A percentile compares a stretch with the other conserved stretches of the same genome.
Conservation (phyloP, 1,140 invertebrate species). For the Hycleus phaleratus region DNA sequence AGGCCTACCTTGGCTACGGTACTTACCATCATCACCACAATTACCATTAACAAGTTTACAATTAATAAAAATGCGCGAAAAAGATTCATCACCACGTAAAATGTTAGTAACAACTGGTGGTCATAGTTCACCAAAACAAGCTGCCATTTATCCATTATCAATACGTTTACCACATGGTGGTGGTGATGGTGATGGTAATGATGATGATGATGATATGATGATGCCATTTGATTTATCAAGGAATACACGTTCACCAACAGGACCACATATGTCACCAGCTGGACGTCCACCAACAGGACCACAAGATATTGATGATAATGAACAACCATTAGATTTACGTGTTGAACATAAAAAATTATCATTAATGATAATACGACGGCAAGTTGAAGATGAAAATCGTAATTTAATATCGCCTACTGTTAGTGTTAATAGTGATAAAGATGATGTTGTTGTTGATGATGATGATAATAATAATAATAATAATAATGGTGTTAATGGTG, state of each 20-base stretch:
- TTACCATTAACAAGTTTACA: conserved; percentile 23
- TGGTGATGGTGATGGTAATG: conserved; percentile 8
- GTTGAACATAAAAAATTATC: conserved; percentile 68
- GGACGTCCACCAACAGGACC: conserved; percentile 42
- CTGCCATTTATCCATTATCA: conserved; percentile 59
- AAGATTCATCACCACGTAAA: conserved; percentile 69
- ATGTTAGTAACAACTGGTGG: conserved; percentile 50
- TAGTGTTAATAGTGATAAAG: conserved; percentile 37
- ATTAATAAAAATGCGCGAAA: conserved; percentile 58
- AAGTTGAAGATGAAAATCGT: conserved; percentile 64
- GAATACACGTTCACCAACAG: conserved; percentile 38
- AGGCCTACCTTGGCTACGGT: conserved; percentile 38
- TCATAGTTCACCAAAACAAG: conserved; percentile 62
- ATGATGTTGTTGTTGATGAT: conserved; percentile 33
- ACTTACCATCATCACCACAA: conserved; percentile 33
- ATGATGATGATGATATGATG: no score
- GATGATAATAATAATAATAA: conserved; percentile 15
- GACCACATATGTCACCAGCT: conserved; percentile 48
- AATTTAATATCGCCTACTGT: conserved; percentile 58
- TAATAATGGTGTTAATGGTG: not conserved
- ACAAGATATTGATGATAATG: conserved; percentile 43
- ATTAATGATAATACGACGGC: conserved; percentile 33
- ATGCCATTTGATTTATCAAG: conserved; percentile 52
- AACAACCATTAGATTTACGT: conserved; percentile 74
- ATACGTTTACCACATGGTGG: conserved; percentile 45